Evolutionary conservation across 2,888 invertebrate species (phyloP).

Genomic region (Cephus nigrinus): DNA sequence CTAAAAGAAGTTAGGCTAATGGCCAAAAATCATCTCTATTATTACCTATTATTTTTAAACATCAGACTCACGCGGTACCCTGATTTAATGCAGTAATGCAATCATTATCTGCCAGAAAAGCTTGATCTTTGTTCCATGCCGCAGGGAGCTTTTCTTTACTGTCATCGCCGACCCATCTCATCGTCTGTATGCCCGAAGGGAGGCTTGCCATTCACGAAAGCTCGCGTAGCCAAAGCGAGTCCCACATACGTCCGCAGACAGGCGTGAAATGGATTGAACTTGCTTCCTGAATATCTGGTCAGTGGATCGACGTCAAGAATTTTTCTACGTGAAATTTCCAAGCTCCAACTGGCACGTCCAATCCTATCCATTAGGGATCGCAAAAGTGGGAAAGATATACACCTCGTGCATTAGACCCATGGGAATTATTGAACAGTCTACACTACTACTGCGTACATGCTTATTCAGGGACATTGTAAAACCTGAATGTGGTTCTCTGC

Average conservation of each 20-base stretch:
- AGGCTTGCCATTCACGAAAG: not conserved
- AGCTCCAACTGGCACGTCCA: not conserved
- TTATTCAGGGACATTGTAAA: not conserved
- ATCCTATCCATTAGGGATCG: not conserved
- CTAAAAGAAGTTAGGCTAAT: not conserved
- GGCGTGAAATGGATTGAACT: not conserved
- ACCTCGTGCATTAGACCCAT: not conserved
- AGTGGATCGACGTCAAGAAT: not conserved
- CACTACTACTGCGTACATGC: not conserved
- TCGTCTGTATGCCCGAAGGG: not conserved
- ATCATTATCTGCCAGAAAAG: not conserved
- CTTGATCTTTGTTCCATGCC: not conserved
- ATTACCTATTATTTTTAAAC: not conserved
- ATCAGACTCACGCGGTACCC: not conserved
- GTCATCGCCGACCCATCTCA: not conserved
- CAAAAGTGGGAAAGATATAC: not conserved
- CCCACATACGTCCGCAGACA: not conserved
- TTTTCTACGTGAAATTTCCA: not conserved
- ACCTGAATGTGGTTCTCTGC: not conserved
- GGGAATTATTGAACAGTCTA: not conserved
- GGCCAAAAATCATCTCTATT: not conserved
- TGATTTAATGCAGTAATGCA: not conserved
- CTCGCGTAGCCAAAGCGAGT: not conserved
- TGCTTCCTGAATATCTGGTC: not conserved
- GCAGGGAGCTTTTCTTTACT: not conserved